Evolutionary conservation across 2,113 vertebrate genomes (phyloP), one percentile per base, ranked within the genome.

Genomic region (Perca schrenkii): DNA sequence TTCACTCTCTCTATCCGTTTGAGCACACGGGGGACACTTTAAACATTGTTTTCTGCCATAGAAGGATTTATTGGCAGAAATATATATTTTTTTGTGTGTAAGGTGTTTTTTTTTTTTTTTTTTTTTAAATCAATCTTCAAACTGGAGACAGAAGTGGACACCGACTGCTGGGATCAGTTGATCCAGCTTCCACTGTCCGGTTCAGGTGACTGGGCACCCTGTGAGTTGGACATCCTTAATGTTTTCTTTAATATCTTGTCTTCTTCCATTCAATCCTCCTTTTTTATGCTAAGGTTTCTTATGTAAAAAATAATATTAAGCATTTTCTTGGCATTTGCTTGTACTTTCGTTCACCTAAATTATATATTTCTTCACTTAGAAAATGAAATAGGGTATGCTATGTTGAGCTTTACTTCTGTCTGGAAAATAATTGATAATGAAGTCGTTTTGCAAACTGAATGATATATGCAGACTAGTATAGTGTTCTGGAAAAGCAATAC

Each of bases 161-260:
- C 67, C 52, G 88, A 80, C 65, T 95, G 93, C 91, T 90, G 89
- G 94, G 94, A 95, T 94, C 94, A 93, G 88, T 65, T 94, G 94
- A 94, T 95, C 93, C 94, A 95, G 72, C 91, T 95, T 40, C 94
- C 94, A 80, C 82, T 95, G 92, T 91, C 89, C 6, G 83, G 92
- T 83, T 94, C 93, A 15, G 95, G 93, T 86, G 94, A 94, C 83
- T 93, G 85, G 85, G 82, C 85, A 12, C 92, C 93, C 71, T 95
- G 95, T 95, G 90, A 95, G 95, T 95, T 65, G 13, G 13, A 60
- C 25, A 19, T 65, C 49, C 12, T 84, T 54, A 17, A 73, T 62
- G 47, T 82, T 31, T 34, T 60, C 53, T 57, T 71, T 61, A 3
- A 12, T 73, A 28, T 73, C 15, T 47, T 47, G 3, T 49, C 22